Base-by-base conservation (phyloP, 2,797 vertebrate species). In the Enteromius trimaculatus region DNA sequence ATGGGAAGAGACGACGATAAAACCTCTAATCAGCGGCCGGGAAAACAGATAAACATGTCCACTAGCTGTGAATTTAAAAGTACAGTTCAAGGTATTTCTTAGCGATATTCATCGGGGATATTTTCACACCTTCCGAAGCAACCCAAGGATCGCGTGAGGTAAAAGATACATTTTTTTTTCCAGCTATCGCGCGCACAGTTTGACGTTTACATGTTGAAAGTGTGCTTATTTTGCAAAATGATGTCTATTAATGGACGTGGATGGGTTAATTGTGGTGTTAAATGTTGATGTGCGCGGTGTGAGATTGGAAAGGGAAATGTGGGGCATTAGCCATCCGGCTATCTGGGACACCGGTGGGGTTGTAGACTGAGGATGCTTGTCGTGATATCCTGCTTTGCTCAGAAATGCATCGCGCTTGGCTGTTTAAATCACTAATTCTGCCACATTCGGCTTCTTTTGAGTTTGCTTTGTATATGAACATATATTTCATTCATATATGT, bases 1-100 rank as follows among this genome's bases (percentile, higher is more conserved):
- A 77, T 62, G 84, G 82, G 64, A 86, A 79, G 86, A 81, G 86
- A 78, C 85, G 31, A 86, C 72, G 87, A 88, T 82, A 81, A 70
- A 77, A 68, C 78, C 60, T 80, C 70, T 23, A 13, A 76, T 69
- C 81, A 13, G 58, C 76, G 64, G 70, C 26, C 49, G 66, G 44
- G 37, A 44, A 34, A 66, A 76, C 78, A 26, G 80, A 80, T 37
- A 78, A 85, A 79, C 84, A 89, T 89, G 88, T 53, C 62, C 69
- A 84, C 80, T 64, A 74, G 39, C 72, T 79, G 51, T 70, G 66
- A 21, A 16, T 66, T 49, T 1, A 42, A 68, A 64, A 78, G 77
- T 17, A 60, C 80, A 65, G 84, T 65, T 14, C 21, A 47, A 10
- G 77, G 80, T 53, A 66, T 85, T 77, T 89, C 88, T 42, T 87